Percentiles rank a stretch among this genome's conserved stretches.
phyloP scores from a whole-genome alignment of 2,888 invertebrate genomes.

The Metalampra italica region DNA sequence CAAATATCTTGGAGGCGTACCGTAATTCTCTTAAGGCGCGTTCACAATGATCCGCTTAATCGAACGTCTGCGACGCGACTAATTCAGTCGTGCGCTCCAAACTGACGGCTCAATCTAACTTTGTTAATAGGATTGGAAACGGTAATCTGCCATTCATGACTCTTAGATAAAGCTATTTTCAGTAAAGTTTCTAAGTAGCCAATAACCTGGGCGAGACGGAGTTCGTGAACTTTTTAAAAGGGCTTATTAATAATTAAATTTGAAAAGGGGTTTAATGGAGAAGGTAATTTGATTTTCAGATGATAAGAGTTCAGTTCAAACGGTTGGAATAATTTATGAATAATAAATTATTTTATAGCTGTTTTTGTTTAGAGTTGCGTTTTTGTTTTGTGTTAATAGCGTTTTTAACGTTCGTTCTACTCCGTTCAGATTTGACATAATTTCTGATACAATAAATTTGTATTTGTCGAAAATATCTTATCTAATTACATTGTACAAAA shows the following conservation, averaged over 20 bases:
- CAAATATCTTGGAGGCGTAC: neutral
- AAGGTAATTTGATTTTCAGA: neutral
- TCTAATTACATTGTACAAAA: too few relatives aligned
- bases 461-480: too few relatives aligned
- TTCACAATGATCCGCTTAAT: constrained; percentile 1
- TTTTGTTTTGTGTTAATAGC: neutral
- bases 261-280: neutral
- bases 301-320: neutral
- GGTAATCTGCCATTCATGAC: neutral
- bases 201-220: neutral
- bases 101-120: constrained; percentile 5
- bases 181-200: neutral
- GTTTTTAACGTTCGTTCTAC: too few relatives aligned
- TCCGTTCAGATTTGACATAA: too few relatives aligned
- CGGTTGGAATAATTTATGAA: neutral
- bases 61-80: neutral
- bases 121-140: constrained; percentile 1
- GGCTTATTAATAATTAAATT: neutral
- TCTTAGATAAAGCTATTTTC: neutral
- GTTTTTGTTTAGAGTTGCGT: neutral
- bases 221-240: neutral
- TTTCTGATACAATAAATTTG: too few relatives aligned
- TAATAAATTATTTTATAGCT: neutral
- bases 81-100: neutral
- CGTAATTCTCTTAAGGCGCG: neutral